Evolutionary conservation across 2,888 invertebrate genomes (phyloP), one percentile per base, ranked within the genome.

Genomic region (Hyles lineata): DNA sequence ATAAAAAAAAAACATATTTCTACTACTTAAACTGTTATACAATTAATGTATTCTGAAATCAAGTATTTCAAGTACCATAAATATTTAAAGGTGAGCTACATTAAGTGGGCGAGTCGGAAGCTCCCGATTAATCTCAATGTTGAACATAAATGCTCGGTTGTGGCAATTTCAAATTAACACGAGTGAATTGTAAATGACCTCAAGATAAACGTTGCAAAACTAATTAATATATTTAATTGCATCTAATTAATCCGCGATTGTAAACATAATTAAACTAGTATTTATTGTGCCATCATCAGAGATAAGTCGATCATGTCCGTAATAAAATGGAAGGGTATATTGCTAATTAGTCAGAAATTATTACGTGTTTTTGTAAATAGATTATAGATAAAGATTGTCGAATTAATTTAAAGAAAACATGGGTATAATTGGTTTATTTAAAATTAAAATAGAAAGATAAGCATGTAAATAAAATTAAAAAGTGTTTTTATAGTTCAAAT

Each of bases 161-260:
- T 67, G 15, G 67, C 50, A 67, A 50, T 50, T 43, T 23, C 4
- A 67, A 43, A 67, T 62, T 67, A 43, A 50, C 50, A 21, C 23
- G 7, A 67, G 67, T 25, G 21, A 43, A 9, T 43, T 67, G 63
- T 43, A 67, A 67, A 43, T 23, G 67, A 67, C 67, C 50, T 67
- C 15, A 17, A 67, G 50, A 50, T 67, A 67, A 67, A 67, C 23
- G 23, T 67, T 67, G 67, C 67, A 67, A 67, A 67, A 63, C 50
- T 50, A 67, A 23, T 67, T 50, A 67, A 50, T 67, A 67, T 23
- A 60, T 43, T 17, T 67, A 67, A 50, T 58, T 71, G 43, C 17
- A 60, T 71, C 60, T 60, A 60, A 70, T 70, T 55, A 70, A 15
- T 58, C n/a, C 58, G 58, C 32, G 70, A 70, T 70, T 50, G 55